These are phyloP conservation scores for Brachionus plicatilis DNA, from an alignment of 1,140 invertebrate genomes.

Conservation along the genomic window DNA sequence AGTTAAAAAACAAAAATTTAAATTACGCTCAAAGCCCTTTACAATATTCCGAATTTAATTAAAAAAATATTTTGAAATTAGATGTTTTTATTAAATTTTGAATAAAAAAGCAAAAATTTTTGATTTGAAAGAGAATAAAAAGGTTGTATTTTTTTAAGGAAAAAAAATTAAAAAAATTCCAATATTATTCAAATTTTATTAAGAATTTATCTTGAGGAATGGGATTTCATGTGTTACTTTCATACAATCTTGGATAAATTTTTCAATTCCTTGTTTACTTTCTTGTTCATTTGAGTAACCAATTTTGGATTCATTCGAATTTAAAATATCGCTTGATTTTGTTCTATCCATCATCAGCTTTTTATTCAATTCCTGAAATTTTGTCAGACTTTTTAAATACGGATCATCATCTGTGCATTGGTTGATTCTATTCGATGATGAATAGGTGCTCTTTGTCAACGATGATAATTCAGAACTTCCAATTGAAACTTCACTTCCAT, in stretches of 20 bases:
- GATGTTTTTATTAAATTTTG: no score
- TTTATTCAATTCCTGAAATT: constrained; percentile 24
- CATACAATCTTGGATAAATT: constrained; percentile 12
- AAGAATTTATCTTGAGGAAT: background rate
- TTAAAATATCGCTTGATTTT: background rate
- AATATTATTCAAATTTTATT: background rate
- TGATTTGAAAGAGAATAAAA: no score
- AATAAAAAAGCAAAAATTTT: no score
- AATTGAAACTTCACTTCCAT: background rate
- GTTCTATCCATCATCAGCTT: background rate
- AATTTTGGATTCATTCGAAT: background rate
- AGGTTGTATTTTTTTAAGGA: no score
- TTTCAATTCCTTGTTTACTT: background rate
- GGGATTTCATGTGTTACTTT: constrained; percentile 1
- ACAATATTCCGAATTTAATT: no score
- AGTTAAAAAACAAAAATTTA: no score
- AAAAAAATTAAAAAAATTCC: background rate
- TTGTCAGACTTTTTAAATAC: constrained; percentile 15
- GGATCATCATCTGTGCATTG: background rate
- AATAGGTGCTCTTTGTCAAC: background rate
- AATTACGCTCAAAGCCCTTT: no score
- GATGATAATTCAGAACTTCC: background rate
- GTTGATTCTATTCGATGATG: background rate
- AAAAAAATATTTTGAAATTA: no score
- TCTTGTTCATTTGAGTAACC: background rate